These are phyloP conservation scores for Ifrita kowaldi DNA, from an alignment of 2,113 vertebrate genomes.

Conservation along the genomic window DNA sequence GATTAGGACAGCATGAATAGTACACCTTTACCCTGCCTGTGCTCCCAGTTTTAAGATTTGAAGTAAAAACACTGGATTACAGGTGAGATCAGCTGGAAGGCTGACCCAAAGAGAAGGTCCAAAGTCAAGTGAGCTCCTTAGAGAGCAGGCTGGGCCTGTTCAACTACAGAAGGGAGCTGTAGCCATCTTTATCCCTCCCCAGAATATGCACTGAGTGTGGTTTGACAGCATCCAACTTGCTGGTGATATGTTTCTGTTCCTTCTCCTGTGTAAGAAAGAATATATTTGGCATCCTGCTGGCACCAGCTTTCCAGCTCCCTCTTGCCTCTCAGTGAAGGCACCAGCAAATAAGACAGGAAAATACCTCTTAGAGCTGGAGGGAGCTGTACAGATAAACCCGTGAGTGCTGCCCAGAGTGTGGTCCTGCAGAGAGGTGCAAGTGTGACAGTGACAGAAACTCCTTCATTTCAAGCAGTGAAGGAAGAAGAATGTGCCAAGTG, in stretches of 20 bases:
- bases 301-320: not conserved
- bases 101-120: not conserved
- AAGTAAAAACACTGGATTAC: not conserved
- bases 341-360: not conserved
- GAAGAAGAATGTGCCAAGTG: not conserved
- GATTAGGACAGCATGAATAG: not conserved
- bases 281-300: not conserved
- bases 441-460: not conserved
- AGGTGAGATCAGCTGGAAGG: not conserved
- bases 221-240: not conserved
- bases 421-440: not conserved
- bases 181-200: not conserved
- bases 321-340: not conserved
- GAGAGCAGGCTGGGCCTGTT: not conserved
- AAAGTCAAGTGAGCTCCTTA: not conserved
- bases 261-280: not conserved
- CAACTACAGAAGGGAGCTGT: not conserved
- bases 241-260: not conserved
- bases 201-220: not conserved
- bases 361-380: not conserved
- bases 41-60: not conserved
- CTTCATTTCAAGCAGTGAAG: not conserved
- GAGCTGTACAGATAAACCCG: not conserved
- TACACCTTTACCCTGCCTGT: not conserved
- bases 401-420: not conserved